Evolutionary conservation across 2,113 vertebrate species (phyloP).

Genomic region (Zootoca vivipara): DNA sequence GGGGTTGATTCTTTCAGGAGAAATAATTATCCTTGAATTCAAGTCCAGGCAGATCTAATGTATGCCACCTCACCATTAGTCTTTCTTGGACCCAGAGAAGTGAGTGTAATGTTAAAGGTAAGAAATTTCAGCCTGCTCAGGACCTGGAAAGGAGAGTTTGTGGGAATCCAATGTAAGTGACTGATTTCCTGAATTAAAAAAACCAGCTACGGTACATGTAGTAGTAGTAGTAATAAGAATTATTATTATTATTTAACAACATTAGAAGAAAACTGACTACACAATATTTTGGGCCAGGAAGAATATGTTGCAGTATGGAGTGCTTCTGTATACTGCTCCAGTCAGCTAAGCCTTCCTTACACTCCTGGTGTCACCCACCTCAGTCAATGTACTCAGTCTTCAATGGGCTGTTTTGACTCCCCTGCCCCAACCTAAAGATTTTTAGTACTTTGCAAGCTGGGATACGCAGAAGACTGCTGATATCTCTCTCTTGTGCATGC

Average conservation of each 20-base stretch:
- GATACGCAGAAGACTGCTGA: background rate
- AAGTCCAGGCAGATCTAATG: background rate
- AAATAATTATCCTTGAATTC: background rate
- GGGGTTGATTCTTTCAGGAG: constrained; percentile 11
- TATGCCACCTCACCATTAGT: background rate
- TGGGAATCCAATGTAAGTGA: background rate
- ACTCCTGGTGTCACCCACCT: background rate
- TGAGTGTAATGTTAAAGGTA: background rate
- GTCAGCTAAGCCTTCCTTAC: background rate
- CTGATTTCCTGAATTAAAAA: background rate
- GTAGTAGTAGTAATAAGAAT: background rate
- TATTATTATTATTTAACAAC: no score
- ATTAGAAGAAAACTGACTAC: background rate
- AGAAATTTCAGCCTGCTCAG: background rate
- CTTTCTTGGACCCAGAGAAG: background rate
- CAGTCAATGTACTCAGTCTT: background rate
- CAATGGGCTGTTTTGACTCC: no score
- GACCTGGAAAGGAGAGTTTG: no score
- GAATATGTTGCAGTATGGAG: background rate
- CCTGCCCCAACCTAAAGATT: no score
- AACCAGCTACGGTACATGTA: background rate
- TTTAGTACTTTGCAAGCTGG: no score
- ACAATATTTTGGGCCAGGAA: background rate
- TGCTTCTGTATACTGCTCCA: background rate
- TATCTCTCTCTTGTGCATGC: background rate